Evolutionary conservation across 2,113 vertebrate genomes (phyloP), one percentile per base, ranked within the genome.

Genomic region (Apus apus): DNA sequence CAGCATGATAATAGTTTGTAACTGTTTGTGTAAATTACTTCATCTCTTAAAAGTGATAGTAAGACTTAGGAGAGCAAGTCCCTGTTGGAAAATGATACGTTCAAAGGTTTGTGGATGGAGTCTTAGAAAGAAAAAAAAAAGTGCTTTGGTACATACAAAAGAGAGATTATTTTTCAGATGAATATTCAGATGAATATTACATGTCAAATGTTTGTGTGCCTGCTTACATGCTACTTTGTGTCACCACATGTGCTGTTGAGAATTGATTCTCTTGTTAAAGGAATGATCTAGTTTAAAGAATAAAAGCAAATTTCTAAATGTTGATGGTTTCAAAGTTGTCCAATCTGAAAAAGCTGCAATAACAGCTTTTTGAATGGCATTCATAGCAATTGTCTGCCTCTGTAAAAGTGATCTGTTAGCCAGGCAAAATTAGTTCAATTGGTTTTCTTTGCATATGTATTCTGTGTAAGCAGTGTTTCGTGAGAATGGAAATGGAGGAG

Each of bases 111-210:
- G 32, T 84, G 26, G 30, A 22, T 84, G 51, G 54, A 65, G 48
- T 46, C 34, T 81, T 66, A 0, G n/a, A n/a, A n/a, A 25, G 65
- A 84, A 75, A 32, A 45, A 51, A 25, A 19, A 15, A 46, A 46
- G 22, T 64, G 14, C 62, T 89, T 65, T 53, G 56, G 30, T 22
- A 27, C 27, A 2, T 22, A 6, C 3, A 65, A 68, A 51, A 72
- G 13, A 72, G 13, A 79, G 66, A 45, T 77, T 62, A 74, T 51
- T 77, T 90, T 76, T 83, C 67, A 90, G 73, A 56, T 93, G 16
- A 90, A n/a, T 38, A 38, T 38, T 38, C 38, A 38, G 38, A 38
- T 38, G 38, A 38, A 10, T 15, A 6, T 66, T 48, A 32, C 10
- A 16, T 43, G 17, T 70, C 9, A 66, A 73, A 62, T 51, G 30